Evolutionary conservation across 2,113 vertebrate species (phyloP).

Genomic region (Thamnaconus septentrionalis): DNA sequence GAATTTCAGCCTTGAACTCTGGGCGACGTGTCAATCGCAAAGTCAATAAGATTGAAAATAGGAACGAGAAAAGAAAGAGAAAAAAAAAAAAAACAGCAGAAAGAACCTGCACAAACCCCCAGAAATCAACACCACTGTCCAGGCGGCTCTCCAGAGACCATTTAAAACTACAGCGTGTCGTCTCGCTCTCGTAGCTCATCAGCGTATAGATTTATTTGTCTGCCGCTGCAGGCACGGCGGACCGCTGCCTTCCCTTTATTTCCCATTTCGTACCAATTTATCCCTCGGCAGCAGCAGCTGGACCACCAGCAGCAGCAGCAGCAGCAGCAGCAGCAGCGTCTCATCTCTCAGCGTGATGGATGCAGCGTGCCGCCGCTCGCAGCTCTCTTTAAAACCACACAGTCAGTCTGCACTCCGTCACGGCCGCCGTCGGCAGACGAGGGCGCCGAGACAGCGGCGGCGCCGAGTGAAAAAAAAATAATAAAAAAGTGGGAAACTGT

Average conservation of each 20-base stretch:
- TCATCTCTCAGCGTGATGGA: not conserved
- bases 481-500: too few relatives aligned
- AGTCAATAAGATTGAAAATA: too few relatives aligned
- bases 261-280: too few relatives aligned
- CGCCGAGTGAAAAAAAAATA: too few relatives aligned
- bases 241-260: not conserved
- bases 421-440: too few relatives aligned
- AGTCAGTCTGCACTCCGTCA: conserved; percentile 15
- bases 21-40: too few relatives aligned
- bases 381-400: not conserved
- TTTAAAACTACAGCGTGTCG: not conserved
- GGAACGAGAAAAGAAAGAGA: not conserved
- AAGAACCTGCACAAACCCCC: not conserved
- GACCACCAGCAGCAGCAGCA: too few relatives aligned
- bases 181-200: not conserved
- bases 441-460: too few relatives aligned
- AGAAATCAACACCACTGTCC: too few relatives aligned
- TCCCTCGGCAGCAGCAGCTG: too few relatives aligned
- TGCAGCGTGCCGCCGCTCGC: not conserved
- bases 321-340: too few relatives aligned
- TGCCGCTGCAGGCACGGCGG: not conserved
- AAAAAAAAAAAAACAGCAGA: not conserved
- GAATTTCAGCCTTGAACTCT: too few relatives aligned
- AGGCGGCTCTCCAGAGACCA: not conserved
- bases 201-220: not conserved